Conservation (phyloP, 2,113 vertebrate species). For the Spheniscus mendiculus region DNA sequence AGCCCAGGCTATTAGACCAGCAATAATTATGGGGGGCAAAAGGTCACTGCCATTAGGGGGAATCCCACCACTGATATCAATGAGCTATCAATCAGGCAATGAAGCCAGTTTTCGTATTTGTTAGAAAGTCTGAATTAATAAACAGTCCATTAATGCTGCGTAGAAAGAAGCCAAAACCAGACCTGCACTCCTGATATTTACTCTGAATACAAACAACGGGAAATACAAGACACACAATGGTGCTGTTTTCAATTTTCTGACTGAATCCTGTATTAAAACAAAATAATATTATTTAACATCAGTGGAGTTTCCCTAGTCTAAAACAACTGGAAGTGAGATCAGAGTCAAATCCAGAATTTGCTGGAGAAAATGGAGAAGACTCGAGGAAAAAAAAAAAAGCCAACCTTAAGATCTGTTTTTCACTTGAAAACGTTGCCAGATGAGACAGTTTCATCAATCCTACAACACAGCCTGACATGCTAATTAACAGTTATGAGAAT, state of each 20-base stretch:
- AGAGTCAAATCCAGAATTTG: not conserved
- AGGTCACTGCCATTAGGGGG: not conserved
- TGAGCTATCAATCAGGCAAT: not conserved
- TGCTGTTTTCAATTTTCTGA: not conserved
- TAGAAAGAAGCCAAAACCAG: not conserved
- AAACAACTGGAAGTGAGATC: not conserved
- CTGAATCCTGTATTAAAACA: not conserved
- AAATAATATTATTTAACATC: not conserved
- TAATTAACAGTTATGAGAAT: not conserved
- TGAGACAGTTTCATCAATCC: not conserved
- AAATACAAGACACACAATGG: rapidly evolving
- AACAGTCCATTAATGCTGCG: not conserved
- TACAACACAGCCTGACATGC: not conserved
- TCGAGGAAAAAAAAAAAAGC: not conserved
- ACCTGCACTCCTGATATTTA: not conserved
- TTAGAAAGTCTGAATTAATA: not conserved
- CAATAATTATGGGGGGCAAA: not conserved
- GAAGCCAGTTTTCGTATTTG: not conserved
- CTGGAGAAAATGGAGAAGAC: not conserved
- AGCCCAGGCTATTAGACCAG: not conserved
- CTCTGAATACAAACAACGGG: not conserved
- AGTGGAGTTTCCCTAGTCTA: not conserved
- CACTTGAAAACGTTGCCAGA: not conserved
- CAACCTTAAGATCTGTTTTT: not conserved
- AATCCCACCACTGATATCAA: not conserved